phyloP scores from a whole-genome alignment of 2,113 vertebrate genomes.

The Cyphomyrus discorhynchus region DNA sequence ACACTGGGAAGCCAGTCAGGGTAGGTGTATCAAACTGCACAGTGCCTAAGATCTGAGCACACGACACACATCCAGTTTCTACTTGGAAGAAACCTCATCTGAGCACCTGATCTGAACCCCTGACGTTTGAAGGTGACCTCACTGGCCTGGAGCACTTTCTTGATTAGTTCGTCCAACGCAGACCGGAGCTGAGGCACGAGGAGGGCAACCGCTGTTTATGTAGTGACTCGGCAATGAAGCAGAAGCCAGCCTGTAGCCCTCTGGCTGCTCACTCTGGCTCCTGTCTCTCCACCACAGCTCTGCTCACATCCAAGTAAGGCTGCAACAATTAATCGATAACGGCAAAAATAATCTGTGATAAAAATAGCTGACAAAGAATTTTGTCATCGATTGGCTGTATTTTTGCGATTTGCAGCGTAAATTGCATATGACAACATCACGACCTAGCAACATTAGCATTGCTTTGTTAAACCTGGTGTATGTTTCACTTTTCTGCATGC shows the following conservation, averaged over 20 bases:
- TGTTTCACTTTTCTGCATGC: background rate
- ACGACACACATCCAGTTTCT: background rate
- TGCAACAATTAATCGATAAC: background rate
- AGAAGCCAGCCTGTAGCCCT: background rate
- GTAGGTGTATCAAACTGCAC: background rate
- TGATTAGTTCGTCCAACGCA: constrained; percentile 21
- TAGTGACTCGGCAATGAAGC: background rate
- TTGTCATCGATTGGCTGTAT: background rate
- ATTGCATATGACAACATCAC: background rate
- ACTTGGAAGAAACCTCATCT: constrained; percentile 24
- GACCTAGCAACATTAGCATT: background rate
- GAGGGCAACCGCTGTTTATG: too few relatives aligned
- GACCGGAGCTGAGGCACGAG: background rate
- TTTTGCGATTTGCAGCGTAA: background rate
- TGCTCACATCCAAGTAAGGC: background rate
- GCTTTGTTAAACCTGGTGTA: background rate
- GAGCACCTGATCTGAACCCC: constrained; percentile 16
- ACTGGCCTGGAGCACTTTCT: constrained; percentile 15
- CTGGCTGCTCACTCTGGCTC: background rate
- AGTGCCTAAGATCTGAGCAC: background rate
- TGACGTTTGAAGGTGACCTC: constrained; percentile 25
- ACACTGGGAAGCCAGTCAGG: background rate
- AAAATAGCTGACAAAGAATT: background rate
- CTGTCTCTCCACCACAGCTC: background rate
- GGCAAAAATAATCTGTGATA: background rate